phyloP scores from a whole-genome alignment of 92 coral and sea anemone species.

The Epizoanthus ramosus region DNA sequence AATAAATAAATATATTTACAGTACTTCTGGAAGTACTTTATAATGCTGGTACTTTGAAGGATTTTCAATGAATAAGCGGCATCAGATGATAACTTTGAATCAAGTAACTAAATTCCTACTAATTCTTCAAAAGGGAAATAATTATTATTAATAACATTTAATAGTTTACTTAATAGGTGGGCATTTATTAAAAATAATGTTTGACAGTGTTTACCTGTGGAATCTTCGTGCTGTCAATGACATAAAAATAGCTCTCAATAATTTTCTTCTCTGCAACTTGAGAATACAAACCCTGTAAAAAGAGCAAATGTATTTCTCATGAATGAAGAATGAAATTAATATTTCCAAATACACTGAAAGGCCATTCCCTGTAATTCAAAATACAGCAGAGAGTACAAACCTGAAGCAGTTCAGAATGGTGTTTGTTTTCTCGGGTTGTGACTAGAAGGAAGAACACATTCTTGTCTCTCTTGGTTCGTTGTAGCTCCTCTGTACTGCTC shows the following conservation, averaged over 20 bases:
- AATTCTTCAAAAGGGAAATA: too few relatives aligned
- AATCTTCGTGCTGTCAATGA: slow-evolving; percentile 47
- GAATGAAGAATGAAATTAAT: not conserved
- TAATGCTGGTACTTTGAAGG: too few relatives aligned
- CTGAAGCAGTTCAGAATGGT: slow-evolving; percentile 55
- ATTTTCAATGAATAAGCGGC: too few relatives aligned
- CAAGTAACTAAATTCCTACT: too few relatives aligned
- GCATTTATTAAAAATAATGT: not conserved
- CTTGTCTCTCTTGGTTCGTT: slow-evolving; percentile 77
- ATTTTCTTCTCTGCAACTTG: slow-evolving; percentile 87
- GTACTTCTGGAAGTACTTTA: too few relatives aligned
- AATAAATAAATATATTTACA: too few relatives aligned
- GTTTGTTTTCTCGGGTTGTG: slow-evolving; percentile 45
- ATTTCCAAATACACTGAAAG: not conserved
- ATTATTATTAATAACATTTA: too few relatives aligned
- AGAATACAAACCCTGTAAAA: slow-evolving; percentile 60
- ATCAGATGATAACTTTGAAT: too few relatives aligned
- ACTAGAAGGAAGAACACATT: slow-evolving; percentile 76
- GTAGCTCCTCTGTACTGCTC: slow-evolving; percentile 58
- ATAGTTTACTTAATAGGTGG: too few relatives aligned
- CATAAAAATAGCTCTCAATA: slow-evolving; percentile 79
- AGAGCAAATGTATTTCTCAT: not conserved
- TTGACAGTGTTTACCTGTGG: slow-evolving; percentile 65
- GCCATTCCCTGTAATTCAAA: too few relatives aligned
- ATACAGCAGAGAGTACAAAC: slow-evolving; percentile 16